phyloP scores from a whole-genome alignment of 2,797 vertebrate genomes.

The Merluccius polli region DNA sequence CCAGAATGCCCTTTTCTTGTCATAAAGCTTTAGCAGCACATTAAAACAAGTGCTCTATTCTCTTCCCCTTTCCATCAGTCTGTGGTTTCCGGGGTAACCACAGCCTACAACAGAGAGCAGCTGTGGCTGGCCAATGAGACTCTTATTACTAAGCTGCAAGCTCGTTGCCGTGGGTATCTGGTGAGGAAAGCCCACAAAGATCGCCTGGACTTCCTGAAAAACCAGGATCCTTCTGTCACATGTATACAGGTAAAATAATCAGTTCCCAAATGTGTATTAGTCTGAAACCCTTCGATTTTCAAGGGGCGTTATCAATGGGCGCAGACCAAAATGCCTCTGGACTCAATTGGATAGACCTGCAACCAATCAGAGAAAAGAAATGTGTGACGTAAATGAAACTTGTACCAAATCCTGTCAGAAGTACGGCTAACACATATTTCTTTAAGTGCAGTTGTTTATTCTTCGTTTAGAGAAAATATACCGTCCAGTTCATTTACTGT shows the following conservation, averaged over 20 bases:
- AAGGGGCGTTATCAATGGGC: too few species aligned
- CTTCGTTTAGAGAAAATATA: too few species aligned
- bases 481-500: too few species aligned
- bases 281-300: too few species aligned
- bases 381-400: too few species aligned
- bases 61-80: constrained; percentile 66
- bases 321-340: too few species aligned
- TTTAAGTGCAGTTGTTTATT: too few species aligned
- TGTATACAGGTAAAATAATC: constrained; percentile 86
- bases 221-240: constrained; percentile 86
- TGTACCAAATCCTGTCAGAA: too few species aligned
- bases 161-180: constrained; percentile 89
- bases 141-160: constrained; percentile 88
- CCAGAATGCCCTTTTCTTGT: neutral
- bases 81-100: constrained; percentile 90
- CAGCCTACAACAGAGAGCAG: constrained; percentile 93
- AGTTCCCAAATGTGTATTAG: too few species aligned
- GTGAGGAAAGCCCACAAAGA: constrained; percentile 80
- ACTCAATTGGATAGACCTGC: too few species aligned
- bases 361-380: too few species aligned
- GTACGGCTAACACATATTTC: too few species aligned
- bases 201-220: constrained; percentile 83
- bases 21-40: neutral
- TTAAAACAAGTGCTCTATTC: neutral
- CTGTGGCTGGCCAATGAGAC: constrained; percentile 94